phyloP scores from a whole-genome alignment of 2,113 vertebrate species.

The Apistogramma diplotaenia region DNA sequence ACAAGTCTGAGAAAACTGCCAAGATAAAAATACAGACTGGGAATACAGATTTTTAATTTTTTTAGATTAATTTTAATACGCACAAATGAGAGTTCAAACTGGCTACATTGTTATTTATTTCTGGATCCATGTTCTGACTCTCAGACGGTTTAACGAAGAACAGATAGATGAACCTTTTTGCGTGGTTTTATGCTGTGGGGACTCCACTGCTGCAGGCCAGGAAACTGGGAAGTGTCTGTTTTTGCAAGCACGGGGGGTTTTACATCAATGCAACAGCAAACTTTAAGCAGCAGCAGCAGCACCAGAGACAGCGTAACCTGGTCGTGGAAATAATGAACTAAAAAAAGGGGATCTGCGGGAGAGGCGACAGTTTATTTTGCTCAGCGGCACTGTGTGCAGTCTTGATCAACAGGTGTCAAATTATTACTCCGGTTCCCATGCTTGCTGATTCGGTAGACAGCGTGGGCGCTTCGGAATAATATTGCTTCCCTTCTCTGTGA shows the following conservation, averaged over 20 bases:
- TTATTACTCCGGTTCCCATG: conserved; percentile 59
- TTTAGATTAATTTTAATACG: not conserved
- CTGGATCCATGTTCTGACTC: not conserved
- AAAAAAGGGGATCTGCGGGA: not conserved
- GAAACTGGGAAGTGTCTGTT: not conserved
- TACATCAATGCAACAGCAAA: not conserved
- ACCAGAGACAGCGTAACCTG: not conserved
- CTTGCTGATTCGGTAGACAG: conserved; percentile 32
- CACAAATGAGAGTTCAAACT: not conserved
- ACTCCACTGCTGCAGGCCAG: not conserved
- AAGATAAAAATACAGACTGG: not conserved
- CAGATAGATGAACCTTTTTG: not conserved
- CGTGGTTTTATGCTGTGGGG: not conserved
- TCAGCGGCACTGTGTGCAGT: conserved; percentile 43
- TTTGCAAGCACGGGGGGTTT: not conserved
- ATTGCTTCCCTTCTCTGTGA: conserved; percentile 61
- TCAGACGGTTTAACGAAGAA: not conserved
- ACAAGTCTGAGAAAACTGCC: not conserved
- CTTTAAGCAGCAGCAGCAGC: not conserved
- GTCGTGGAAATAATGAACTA: not conserved
- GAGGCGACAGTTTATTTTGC: not conserved
- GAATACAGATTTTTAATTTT: not conserved
- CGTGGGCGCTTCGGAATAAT: conserved; percentile 63
- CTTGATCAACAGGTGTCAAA: conserved; percentile 71
- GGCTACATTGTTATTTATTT: not conserved